Base-by-base conservation (phyloP, 2,113 vertebrate species). In the Tupaia tana region DNA sequence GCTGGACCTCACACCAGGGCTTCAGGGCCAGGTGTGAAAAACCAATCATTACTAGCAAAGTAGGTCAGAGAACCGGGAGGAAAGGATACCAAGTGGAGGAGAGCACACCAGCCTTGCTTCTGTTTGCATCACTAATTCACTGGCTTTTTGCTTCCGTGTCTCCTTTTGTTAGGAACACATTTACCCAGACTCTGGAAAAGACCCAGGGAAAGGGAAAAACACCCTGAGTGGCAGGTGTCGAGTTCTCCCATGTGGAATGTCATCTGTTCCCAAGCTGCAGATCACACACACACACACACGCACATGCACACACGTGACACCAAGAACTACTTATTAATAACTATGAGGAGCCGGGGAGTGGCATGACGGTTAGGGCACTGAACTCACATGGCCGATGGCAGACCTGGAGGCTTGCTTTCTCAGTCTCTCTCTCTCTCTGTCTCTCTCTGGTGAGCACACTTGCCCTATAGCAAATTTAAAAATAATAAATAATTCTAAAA, bases 11-110 rank as follows among this genome's bases (percentile, higher is more conserved):
- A 88, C 3, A 7, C 24, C 25, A 58, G 29, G 52, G 61, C 31
- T 84, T 83, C 70, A 56, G 92, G 29, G 29, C 61, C 31, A 61
- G 18, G 29, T 91, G 64, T 87, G 86, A 89, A 95, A 93, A 90
- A 80, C 0, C 69, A 92, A 71, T 95, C 63, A 31, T 81, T 82
- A 58, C 70, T 81, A 24, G 1, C 19, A 82, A 77, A 92, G 15
- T 29, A 75, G 59, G 31, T 90, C 69, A 93, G 52, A 92, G 29
- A 83, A 84, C n/a, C 81, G 29, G 3, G 3, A 85, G 24, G 31
- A 94, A 85, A 9, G 10, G 27, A 24, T 1, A 61, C 2, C 52
- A 92, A 69, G 74, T 20, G 56, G 81, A 80, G 31, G 63, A 25
- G 18, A 59, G 9, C 58, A 59, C 59, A 58, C 6, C 71, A 52